Evolutionary conservation across 1,140 invertebrate species (phyloP).

Genomic region (Epicauta chinensis): DNA sequence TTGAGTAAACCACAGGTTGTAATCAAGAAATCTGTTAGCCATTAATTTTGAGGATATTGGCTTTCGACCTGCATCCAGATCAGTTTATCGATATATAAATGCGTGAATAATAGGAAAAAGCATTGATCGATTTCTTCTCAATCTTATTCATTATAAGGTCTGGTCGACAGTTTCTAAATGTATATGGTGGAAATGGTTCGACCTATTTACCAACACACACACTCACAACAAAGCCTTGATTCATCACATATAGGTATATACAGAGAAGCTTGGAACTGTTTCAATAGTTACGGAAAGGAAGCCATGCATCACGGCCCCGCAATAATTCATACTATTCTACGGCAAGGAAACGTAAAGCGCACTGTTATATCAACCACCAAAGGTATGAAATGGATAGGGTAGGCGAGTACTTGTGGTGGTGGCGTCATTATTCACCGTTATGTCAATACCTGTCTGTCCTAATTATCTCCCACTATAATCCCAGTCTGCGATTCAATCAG

Average conservation of each 20-base stretch:
- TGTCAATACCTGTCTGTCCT: too few relatives aligned
- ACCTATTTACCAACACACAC: background rate
- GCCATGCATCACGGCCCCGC: slow-evolving; percentile 16
- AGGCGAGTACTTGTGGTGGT: too few relatives aligned
- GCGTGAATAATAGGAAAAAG: too few relatives aligned
- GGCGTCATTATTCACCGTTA: too few relatives aligned
- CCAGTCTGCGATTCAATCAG: too few relatives aligned
- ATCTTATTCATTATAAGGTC: too few relatives aligned
- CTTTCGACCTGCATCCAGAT: slow-evolving; percentile 10
- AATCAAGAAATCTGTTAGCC: too few relatives aligned
- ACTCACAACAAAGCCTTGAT: slow-evolving; percentile 11
- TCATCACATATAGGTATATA: slow-evolving; percentile 8
- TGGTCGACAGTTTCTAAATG: too few relatives aligned
- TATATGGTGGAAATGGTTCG: slow-evolving; percentile 8
- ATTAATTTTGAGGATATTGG: background rate
- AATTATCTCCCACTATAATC: too few relatives aligned
- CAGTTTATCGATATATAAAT: slow-evolving; percentile 7
- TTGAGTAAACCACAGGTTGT: too few relatives aligned
- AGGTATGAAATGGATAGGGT: too few relatives aligned
- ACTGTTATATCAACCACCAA: slow-evolving; percentile 5
- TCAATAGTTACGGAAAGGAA: slow-evolving; percentile 21
- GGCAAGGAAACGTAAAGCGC: slow-evolving; percentile 15
- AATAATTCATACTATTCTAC: slow-evolving; percentile 17
- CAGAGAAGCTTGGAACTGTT: slow-evolving; percentile 9
- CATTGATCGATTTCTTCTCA: too few relatives aligned